Base-by-base conservation (phyloP, 2,113 vertebrate species). In the Trogon surrucura region DNA sequence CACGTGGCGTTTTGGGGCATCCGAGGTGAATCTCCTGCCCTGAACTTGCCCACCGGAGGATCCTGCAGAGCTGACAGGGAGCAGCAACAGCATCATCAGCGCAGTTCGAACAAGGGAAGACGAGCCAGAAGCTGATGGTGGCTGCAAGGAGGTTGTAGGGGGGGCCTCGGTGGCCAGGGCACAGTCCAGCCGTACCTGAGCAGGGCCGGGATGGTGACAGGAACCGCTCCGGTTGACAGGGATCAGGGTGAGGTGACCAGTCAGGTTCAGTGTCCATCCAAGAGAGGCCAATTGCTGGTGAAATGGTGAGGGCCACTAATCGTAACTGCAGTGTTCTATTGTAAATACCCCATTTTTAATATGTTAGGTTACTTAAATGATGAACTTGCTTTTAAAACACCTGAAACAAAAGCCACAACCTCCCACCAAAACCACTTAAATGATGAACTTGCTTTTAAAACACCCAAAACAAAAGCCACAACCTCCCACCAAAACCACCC, bases 131-230 rank as follows among this genome's bases (percentile, higher is more conserved):
- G 19, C 50, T 25, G 16, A 29, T 36, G 23, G 36, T 82, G 45
- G 21, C 45, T 45, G 29, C 16, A 45, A 19, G 32, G 22, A 57
- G 23, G 25, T 38, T 1, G 0, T 18, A 45, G 26, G 0, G 0
- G 27, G 34, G 23, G 51, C 23, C 16, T 88, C 2, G 1, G 16
- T 71, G 64, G 16, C 60, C 26, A 44, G 19, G 61, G 22, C 16
- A 17, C 10, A 30, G 36, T 38, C 36, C 36, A 44, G 18, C 25
- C 30, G 50, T 26, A 41, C 23, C 32, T 22, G 25, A 71, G 45
- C 64, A 53, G 64, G 30, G n/a, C 38, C 20, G 41, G 62, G 48
- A 18, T 0, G 3, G 29, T 62, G 26, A 8, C 6, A 50, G 50
- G 16, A 51, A 20, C 32, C 7, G 3, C 23, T 53, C n/a, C 11